A percentile compares a stretch with the other conserved stretches of the same genome.
Evolutionary conservation across 1,140 invertebrate genomes (phyloP).

Genomic region (Heterodera schachtii): DNA sequence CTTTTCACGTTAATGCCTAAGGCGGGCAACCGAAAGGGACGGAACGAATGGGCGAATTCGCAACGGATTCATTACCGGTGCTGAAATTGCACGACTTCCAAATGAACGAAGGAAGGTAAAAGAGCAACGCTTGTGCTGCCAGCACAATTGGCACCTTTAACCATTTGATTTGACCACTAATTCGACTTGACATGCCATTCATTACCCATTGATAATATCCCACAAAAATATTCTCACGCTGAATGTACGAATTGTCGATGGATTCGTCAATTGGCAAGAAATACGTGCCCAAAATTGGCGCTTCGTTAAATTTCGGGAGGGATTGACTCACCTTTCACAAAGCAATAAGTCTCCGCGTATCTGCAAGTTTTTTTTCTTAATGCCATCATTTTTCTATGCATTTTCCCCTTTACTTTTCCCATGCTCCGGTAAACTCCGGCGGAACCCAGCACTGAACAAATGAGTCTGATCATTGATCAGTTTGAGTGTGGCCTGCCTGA

Average conservation of each 20-base stretch:
- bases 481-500: conserved; percentile 40
- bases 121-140: conserved; percentile 61
- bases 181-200: conserved; percentile 57
- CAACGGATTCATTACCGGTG: conserved; percentile 45
- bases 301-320: neutral
- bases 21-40: neutral
- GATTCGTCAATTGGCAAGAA: conserved; percentile 58
- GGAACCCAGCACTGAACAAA: conserved; percentile 64
- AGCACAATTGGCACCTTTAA: conserved; percentile 49
- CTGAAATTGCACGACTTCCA: conserved; percentile 62
- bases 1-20: conserved; percentile 64
- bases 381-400: neutral
- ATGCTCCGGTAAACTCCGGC: conserved; percentile 69
- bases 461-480: neutral
- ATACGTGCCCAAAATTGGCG: conserved; percentile 48
- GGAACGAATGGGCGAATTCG: conserved; percentile 10
- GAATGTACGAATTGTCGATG: conserved; percentile 54
- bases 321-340: conserved; percentile 58
- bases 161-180: neutral
- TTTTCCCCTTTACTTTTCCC: conserved; percentile 65
- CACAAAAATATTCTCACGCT: conserved; percentile 51
- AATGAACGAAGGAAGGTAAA: conserved; percentile 62
- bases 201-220: conserved; percentile 70
- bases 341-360: conserved; percentile 65
- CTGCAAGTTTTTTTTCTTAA: conserved; percentile 30